Conservation (phyloP, 2,888 invertebrate genomes). For the Aricia artaxerxes region DNA sequence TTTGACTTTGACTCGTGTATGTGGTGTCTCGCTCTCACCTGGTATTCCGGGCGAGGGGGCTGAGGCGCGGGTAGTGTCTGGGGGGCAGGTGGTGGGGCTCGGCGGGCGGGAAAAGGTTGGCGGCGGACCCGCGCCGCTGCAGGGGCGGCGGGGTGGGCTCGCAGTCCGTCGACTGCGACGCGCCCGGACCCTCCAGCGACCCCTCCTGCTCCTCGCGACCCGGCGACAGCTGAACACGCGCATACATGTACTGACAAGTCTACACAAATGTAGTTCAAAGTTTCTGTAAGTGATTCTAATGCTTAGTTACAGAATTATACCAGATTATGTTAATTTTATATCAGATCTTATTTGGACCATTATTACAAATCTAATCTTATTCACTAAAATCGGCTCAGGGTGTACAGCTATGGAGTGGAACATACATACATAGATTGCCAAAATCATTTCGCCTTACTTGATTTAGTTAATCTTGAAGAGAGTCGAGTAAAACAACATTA, state of each 20-base stretch:
- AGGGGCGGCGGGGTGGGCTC: conserved; percentile 94
- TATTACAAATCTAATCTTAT: neutral
- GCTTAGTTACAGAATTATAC: no score
- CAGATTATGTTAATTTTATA: neutral
- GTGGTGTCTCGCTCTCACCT: conserved; percentile 77
- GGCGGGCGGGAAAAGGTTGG: conserved; percentile 92
- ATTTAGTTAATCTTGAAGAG: no score
- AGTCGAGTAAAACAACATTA: no score
- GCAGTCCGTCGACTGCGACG: conserved; percentile 95
- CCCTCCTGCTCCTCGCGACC: conserved; percentile 91
- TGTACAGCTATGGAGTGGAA: no score
- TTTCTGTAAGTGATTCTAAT: neutral
- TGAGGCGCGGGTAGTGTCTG: conserved; percentile 85
- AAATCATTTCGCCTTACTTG: no score
- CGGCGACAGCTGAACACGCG: conserved; percentile 85
- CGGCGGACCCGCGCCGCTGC: conserved; percentile 90
- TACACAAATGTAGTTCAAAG: neutral
- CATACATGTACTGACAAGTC: neutral
- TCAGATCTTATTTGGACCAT: neutral
- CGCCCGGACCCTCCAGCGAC: conserved; percentile 93
- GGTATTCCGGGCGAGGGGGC: conserved; percentile 88
- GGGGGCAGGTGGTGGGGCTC: conserved; percentile 70
- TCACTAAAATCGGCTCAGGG: neutral
- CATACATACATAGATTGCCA: no score
- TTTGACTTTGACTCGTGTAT: no score